These are phyloP conservation scores for Ptychodera flava DNA, from an alignment of 35 echinoderm and acorn worm species.

Conservation along the genomic window DNA sequence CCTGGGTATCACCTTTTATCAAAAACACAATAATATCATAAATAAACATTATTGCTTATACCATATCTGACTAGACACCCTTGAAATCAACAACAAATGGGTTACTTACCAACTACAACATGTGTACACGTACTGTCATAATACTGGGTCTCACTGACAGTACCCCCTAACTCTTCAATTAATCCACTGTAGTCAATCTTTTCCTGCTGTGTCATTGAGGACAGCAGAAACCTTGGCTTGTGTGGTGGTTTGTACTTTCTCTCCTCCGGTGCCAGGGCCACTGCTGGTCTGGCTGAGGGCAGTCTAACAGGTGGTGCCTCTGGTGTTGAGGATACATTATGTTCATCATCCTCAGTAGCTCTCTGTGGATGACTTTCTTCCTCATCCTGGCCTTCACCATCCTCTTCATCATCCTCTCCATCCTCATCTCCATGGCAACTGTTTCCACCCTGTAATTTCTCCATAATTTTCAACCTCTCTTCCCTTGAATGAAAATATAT, in stretches of 20 bases:
- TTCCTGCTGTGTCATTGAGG: slow-evolving; percentile 66
- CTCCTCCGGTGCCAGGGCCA: slow-evolving; percentile 54
- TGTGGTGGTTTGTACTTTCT: slow-evolving; percentile 19
- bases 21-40: no score
- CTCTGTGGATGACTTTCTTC: background rate
- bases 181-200: slow-evolving; percentile 89
- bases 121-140: slow-evolving; percentile 79
- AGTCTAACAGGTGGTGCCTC: slow-evolving; percentile 72
- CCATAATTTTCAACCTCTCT: slow-evolving; percentile 68
- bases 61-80: no score
- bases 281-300: slow-evolving; percentile 69
- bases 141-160: slow-evolving; percentile 69
- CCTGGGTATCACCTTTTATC: no score
- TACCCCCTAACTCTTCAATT: slow-evolving; percentile 85
- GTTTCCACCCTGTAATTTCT: slow-evolving; percentile 51
- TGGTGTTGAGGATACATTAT: background rate
- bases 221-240: slow-evolving; percentile 62
- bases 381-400: slow-evolving; percentile 35
- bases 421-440: slow-evolving; percentile 9
- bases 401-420: slow-evolving; percentile 5
- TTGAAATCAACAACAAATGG: no score
- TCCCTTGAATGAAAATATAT: no score
- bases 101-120: slow-evolving; percentile 92
- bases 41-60: no score
- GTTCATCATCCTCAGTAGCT: background rate